Evolutionary conservation across 2,888 invertebrate species (phyloP), one percentile per base, ranked within the genome.

Genomic region (Carcina quercana): DNA sequence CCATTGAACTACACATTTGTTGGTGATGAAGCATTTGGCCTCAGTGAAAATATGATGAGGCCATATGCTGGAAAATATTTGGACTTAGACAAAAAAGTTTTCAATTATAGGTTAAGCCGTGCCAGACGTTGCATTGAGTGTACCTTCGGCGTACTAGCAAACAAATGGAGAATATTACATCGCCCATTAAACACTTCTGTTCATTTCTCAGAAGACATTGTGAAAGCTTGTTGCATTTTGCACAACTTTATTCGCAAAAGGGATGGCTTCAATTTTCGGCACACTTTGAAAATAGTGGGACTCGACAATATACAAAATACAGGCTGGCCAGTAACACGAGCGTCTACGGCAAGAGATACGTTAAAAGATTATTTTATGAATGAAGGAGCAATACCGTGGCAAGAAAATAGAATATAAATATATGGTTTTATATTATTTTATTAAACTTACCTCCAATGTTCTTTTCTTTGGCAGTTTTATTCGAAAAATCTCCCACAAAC

Each of bases 301-400:
- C 33, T 43, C 38, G 40, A 38, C 38, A 40, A 43, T 43, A 37
- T 38, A 40, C 28, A 43, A 43, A 32, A 38, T 38, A 39, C 38
- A 41, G 40, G 41, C 28, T 30, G 28, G 31, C 36, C 36, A 40
- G 25, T 31, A 31, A 30, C 28, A 41, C 41, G 41, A 40, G 33
- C 39, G 25, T 39, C 31, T 44, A 41, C 39, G 15, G 35, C 41
- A 44, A 34, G 43, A 44, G 43, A 41, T 33, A 44, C 32, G 30
- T 42, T 43, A 42, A 40, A 47, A 45, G 40, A 47, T 42, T 45
- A 43, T 37, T 47, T 45, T 43, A 40, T 43, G 39, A 45, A 45
- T 42, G 42, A 47, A 37, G n/a, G 45, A 41, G 37, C 42, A 40
- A 42, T 47, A 42, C 35, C 39, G 21, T 43, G 43, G 43, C 42